Percentiles rank a stretch among this genome's conserved stretches.
These are phyloP conservation scores for Leptinotarsa defecta DNA, from an alignment of 1,140 invertebrate species.

Conservation along the genomic window DNA sequence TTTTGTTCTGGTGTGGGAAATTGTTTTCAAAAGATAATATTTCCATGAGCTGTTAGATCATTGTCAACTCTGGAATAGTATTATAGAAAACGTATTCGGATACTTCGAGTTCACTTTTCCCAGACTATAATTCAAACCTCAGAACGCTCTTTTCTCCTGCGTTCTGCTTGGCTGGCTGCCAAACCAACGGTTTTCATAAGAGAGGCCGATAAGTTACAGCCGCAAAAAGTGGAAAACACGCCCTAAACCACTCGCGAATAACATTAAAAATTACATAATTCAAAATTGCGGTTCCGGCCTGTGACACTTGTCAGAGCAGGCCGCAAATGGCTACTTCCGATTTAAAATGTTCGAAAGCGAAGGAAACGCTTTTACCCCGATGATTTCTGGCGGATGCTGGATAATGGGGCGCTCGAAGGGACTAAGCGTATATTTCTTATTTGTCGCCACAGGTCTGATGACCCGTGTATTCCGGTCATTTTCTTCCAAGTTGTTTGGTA, in stretches of 20 bases:
- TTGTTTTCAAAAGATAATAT: too few species aligned
- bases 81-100: too few species aligned
- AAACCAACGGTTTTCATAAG: slow-evolving; percentile 41
- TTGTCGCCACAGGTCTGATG: slow-evolving; percentile 41
- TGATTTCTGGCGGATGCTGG: slow-evolving; percentile 44
- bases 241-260: slow-evolving; percentile 38
- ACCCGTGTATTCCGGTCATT: slow-evolving; percentile 34
- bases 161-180: slow-evolving; percentile 38
- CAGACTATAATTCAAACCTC: neutral
- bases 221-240: slow-evolving; percentile 40
- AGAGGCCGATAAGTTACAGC: slow-evolving; percentile 24
- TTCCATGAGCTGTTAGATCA: too few species aligned
- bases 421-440: slow-evolving; percentile 47
- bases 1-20: too few species aligned
- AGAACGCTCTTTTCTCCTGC: slow-evolving; percentile 11
- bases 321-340: slow-evolving; percentile 51
- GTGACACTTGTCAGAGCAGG: slow-evolving; percentile 47
- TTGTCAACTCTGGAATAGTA: too few species aligned
- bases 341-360: slow-evolving; percentile 48
- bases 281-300: slow-evolving; percentile 48
- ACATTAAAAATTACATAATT: slow-evolving; percentile 54
- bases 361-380: slow-evolving; percentile 38
- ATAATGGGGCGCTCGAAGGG: slow-evolving; percentile 46
- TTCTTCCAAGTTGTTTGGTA: neutral
- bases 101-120: neutral